Percentiles rank a stretch among this genome's conserved stretches.
These are phyloP conservation scores for Eucera pruinosa DNA, from an alignment of 2,888 invertebrate genomes.

Conservation along the genomic window DNA sequence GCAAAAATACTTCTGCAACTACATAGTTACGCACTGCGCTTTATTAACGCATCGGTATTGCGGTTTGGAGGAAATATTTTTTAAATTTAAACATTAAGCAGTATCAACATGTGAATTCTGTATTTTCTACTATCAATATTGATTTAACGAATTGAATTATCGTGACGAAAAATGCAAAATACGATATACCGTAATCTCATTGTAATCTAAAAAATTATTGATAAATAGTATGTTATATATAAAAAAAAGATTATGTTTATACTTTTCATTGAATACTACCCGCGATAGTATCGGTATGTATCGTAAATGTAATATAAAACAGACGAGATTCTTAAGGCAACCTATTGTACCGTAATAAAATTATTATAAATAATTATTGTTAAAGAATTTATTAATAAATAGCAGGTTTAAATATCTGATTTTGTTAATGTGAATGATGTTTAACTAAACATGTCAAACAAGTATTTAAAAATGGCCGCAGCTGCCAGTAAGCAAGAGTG, in stretches of 20 bases:
- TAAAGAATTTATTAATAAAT: neutral
- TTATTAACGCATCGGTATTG: slow-evolving; percentile 22
- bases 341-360: neutral
- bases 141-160: neutral
- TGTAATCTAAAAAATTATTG: neutral
- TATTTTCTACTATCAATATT: neutral
- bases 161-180: neutral
- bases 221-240: neutral
- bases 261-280: neutral
- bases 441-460: slow-evolving; percentile 54
- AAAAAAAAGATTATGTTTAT: neutral
- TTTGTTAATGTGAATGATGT: slow-evolving; percentile 4
- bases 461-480: slow-evolving; percentile 76
- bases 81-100: slow-evolving; percentile 1
- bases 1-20: slow-evolving; percentile 1
- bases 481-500: slow-evolving; percentile 24
- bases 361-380: neutral
- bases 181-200: neutral
- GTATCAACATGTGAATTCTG: neutral
- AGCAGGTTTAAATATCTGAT: neutral
- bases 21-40: neutral
- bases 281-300: neutral
- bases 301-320: neutral
- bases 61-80: neutral
- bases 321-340: neutral